Evolutionary conservation across 2,797 vertebrate species (phyloP).

Genomic region (Poecile montanus): DNA sequence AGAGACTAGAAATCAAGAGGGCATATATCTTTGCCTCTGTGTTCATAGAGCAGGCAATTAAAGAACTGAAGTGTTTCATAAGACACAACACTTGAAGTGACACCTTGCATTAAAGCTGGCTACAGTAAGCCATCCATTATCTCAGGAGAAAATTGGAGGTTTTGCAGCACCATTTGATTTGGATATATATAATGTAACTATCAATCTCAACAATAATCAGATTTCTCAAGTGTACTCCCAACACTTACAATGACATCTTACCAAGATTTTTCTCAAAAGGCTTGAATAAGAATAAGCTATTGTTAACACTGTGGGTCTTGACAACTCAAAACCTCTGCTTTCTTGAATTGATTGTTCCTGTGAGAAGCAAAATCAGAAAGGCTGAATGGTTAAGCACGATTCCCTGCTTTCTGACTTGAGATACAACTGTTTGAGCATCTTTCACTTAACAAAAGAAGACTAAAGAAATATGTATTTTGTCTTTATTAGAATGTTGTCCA

Average conservation of each 20-base stretch:
- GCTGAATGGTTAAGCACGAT: neutral
- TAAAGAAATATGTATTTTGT: neutral
- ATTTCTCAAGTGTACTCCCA: slow-evolving; percentile 1
- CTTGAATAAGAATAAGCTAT: slow-evolving; percentile 17
- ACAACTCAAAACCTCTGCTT: neutral
- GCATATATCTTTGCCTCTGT: neutral
- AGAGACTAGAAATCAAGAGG: neutral
- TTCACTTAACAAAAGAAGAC: neutral
- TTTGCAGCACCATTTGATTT: neutral
- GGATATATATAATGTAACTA: neutral
- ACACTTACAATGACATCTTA: neutral
- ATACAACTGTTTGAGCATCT: neutral
- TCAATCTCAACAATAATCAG: neutral
- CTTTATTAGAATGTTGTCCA: neutral
- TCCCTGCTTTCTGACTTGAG: neutral
- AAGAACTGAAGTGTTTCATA: slow-evolving; percentile 2
- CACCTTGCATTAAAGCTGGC: neutral
- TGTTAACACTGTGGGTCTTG: neutral
- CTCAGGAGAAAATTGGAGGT: slow-evolving; percentile 7
- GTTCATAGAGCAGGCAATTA: neutral
- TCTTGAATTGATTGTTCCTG: neutral
- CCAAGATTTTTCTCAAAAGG: slow-evolving; percentile 8
- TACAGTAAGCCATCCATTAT: neutral
- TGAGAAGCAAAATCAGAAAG: slow-evolving; percentile 18
- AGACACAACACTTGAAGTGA: slow-evolving; percentile 4